Base-by-base conservation (phyloP, 2,888 invertebrate genomes). In the Pardosa pseudoannulata region DNA sequence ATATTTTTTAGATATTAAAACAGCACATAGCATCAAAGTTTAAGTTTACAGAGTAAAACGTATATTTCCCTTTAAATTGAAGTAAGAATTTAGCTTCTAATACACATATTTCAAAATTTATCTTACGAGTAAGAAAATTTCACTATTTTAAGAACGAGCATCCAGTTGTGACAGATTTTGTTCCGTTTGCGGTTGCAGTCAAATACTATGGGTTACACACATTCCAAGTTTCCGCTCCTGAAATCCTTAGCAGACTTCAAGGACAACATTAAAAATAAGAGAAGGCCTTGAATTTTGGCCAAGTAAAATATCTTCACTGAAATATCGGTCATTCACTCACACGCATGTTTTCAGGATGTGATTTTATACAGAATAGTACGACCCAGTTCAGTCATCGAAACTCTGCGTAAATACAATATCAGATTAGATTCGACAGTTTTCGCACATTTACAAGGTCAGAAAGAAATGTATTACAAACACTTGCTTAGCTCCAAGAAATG, bases 341-440 rank as follows among this genome's bases (percentile, higher is more conserved):
- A 5, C 5, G 23, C 56, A 16, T 46, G 41, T 56, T 56, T 56
- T 6, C 23, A 56, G 56, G 5, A 56, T 56, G 23, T 56, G n/a
- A 19, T 19, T 56, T 56, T 56, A 56, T 23, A 2, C 56, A 56
- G 23, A 7, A 7, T 19, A 23, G 23, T 56, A 56, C 56, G 23
- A 56, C 56, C 11, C 56, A 56, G 23, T 56, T 56, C 56, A 56
- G 56, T 56, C 56, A 56, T 56, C 56, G 56, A 23, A 56, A 56
- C 6, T 56, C 16, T 23, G 56, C 56, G 56, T 5, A 56, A 56
- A 56, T 56, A 11, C 56, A 23, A 56, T 1, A 56, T 56, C 56
- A 23, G 56, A 56, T 56, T 6, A 23, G 56, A 56, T 56, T 56
- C 23, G 11, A 56, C 11, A 23, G 56, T 23, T 23, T 56, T 56